Percentiles rank a stretch among this genome's conserved stretches.
phyloP scores from a whole-genome alignment of 2,113 vertebrate genomes.

The Platysteira castanea region DNA sequence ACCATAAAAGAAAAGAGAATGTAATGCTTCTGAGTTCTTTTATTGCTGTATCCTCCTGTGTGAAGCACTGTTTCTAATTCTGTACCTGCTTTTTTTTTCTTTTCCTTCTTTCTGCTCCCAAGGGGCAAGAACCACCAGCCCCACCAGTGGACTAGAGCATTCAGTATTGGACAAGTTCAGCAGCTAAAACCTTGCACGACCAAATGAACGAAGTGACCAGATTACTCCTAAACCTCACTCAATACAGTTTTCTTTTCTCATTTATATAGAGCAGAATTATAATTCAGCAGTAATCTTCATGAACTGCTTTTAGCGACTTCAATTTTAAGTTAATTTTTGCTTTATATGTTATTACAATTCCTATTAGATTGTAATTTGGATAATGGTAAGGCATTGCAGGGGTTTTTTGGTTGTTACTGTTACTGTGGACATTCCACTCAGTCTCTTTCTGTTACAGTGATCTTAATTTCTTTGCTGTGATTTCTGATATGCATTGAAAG shows the following conservation, averaged over 20 bases:
- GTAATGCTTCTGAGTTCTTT: neutral
- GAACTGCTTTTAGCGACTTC: slow-evolving; percentile 59
- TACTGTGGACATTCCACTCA: slow-evolving; percentile 66
- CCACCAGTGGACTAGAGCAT: slow-evolving; percentile 87
- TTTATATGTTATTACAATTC: slow-evolving; percentile 55
- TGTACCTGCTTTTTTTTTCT: neutral
- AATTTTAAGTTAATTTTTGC: slow-evolving; percentile 67
- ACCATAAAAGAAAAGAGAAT: neutral
- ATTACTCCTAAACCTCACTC: slow-evolving; percentile 62
- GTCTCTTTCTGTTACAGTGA: slow-evolving; percentile 54
- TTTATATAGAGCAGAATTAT: slow-evolving; percentile 58
- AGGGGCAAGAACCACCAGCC: slow-evolving; percentile 85
- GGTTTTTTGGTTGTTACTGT: slow-evolving; percentile 44
- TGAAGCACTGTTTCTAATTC: neutral
- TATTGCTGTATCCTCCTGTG: neutral
- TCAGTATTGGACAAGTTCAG: slow-evolving; percentile 27
- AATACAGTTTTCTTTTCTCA: slow-evolving; percentile 53
- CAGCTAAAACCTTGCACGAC: slow-evolving; percentile 71
- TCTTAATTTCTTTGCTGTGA: slow-evolving; percentile 52
- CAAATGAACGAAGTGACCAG: slow-evolving; percentile 75
- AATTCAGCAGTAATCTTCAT: slow-evolving; percentile 50
- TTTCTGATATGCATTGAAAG: slow-evolving; percentile 53
- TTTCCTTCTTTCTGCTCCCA: slow-evolving; percentile 49
- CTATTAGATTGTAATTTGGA: slow-evolving; percentile 53
- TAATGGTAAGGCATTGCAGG: slow-evolving; percentile 47